A percentile compares a stretch with the other conserved stretches of the same genome.
phyloP scores from a whole-genome alignment of 2,888 invertebrate species.

The Nephrotoma flavescens region DNA sequence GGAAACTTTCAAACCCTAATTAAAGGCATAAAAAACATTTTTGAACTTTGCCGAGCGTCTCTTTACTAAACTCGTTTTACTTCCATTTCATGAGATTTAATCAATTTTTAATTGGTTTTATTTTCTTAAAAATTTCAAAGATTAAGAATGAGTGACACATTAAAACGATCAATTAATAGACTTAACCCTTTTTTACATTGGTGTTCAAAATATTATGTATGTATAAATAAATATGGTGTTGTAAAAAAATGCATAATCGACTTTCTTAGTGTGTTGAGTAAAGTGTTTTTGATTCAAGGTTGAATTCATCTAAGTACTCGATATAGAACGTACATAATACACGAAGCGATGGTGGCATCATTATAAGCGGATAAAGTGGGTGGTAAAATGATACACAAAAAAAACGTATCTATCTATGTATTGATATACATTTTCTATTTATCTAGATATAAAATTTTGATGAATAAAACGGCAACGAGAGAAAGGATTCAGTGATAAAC shows the following conservation, averaged over 20 bases:
- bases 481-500: background rate
- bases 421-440: background rate
- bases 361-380: background rate
- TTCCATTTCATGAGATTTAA: background rate
- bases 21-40: background rate
- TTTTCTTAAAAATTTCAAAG: background rate
- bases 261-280: background rate
- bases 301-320: too few relatives aligned
- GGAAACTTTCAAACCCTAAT: background rate
- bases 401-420: background rate
- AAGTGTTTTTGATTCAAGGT: background rate
- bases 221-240: background rate
- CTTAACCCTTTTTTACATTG: background rate
- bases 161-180: background rate
- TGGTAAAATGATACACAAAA: too few relatives aligned
- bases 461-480: background rate
- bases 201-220: background rate
- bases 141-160: background rate
- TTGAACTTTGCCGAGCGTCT: background rate
- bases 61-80: background rate
- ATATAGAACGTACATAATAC: background rate
- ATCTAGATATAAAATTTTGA: background rate
- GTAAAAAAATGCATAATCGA: background rate
- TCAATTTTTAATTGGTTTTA: background rate
- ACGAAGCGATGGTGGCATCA: background rate